Evolutionary conservation across 2,797 vertebrate species (phyloP), one percentile per base, ranked within the genome.

Genomic region (Neosilurus mollespiculum): DNA sequence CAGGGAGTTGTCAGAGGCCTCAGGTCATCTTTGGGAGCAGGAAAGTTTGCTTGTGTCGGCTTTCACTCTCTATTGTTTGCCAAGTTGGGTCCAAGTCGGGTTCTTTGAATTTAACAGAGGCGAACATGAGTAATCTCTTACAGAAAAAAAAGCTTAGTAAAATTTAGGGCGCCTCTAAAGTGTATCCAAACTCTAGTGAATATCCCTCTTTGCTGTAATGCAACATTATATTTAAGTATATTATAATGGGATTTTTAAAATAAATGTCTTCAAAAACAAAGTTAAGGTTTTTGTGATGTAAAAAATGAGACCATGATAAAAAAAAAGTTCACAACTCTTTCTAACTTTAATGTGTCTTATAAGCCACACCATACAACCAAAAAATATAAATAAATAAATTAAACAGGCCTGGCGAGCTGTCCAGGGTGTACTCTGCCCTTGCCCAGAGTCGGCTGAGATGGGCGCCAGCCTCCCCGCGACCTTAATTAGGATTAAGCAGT

Each of bases 61-160:
- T 51, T 78, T 78, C 37, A 58, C 62, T 77, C 34, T 69, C 30
- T 69, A 26, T 12, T 82, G 64, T 78, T 69, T 83, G 72, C 53
- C n/a, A 83, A 83, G 53, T 37, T 37, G 22, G 53, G 71, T 30
- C 71, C 24, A 75, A 26, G 53, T 66, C 15, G 2, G 22, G 49
- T 54, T 37, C 49, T 51, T 75, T 82, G 15, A 56, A 73, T 71
- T 58, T 7, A 59, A 81, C 54, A 81, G 30, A 15, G 8, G 37
- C 64, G 59, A 62, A 24, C 7, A 37, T 77, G 12, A 75, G 24
- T 24, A 71, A 69, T 24, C n/a, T 8, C 1, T 7, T 6, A 65
- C 14, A 43, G 37, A 22, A 43, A 22, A 14, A 49, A n/a, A 14
- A 77, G 18, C 26, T 34, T 34, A 10, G 65, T 34, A 78, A 34